Percentiles rank a stretch among this genome's conserved stretches.
These are phyloP conservation scores for Drosophila putrida DNA, from an alignment of 2,888 invertebrate genomes.

Conservation along the genomic window DNA sequence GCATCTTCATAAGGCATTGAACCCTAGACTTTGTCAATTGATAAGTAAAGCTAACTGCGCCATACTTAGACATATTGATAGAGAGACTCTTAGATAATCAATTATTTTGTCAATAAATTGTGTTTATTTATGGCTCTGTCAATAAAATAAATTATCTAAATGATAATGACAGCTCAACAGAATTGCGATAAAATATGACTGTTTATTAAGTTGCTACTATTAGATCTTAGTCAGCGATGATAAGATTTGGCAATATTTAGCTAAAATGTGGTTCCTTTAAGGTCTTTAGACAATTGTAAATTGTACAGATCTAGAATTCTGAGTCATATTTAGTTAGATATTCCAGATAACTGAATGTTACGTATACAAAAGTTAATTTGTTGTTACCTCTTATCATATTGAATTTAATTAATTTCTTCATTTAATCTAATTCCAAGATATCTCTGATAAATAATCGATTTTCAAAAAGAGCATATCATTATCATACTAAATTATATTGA, in stretches of 20 bases:
- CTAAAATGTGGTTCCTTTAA: neutral
- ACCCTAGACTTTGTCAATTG: conserved; percentile 4
- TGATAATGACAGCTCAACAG: conserved; percentile 11
- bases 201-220: conserved; percentile 14
- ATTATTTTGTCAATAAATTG: conserved; percentile 14
- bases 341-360: neutral
- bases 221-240: conserved; percentile 3
- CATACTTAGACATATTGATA: conserved; percentile 5
- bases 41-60: conserved; percentile 18
- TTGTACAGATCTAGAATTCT: neutral
- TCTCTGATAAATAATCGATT: neutral
- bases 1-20: neutral
- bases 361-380: neutral
- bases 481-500: neutral
- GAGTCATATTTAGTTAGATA: neutral
- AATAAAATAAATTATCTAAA: conserved; percentile 26
- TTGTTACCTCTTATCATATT: neutral
- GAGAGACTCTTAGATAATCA: conserved; percentile 9
- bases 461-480: neutral
- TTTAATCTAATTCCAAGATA: conserved; percentile 1
- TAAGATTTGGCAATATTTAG: neutral
- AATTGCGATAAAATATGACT: conserved; percentile 13
- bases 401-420: no score
- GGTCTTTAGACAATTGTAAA: neutral
- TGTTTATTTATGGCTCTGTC: conserved; percentile 23